Percentiles rank a stretch among this genome's conserved stretches.
phyloP scores from a whole-genome alignment of 2,113 vertebrate species.

The Stigmatopora argus region DNA sequence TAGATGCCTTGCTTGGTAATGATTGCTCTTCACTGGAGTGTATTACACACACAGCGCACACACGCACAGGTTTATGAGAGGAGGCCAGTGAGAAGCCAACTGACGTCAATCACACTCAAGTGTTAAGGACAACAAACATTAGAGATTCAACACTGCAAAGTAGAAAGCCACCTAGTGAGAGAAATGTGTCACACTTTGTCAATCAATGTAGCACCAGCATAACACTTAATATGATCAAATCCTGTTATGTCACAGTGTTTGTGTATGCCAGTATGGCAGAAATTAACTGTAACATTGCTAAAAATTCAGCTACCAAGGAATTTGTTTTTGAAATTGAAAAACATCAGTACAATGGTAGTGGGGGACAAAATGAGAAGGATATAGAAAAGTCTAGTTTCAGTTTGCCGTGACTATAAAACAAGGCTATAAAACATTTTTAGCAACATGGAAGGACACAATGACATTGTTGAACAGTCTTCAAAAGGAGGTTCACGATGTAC shows the following conservation, averaged over 20 bases:
- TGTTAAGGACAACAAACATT: conserved; percentile 58
- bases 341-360: neutral
- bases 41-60: conserved; percentile 28
- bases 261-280: conserved; percentile 2
- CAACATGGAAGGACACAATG: conserved; percentile 1
- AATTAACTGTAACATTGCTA: neutral
- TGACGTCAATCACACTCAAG: conserved; percentile 62
- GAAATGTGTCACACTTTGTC: conserved; percentile 3
- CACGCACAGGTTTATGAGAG: conserved; percentile 42
- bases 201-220: neutral
- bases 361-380: neutral
- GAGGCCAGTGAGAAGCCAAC: conserved; percentile 36
- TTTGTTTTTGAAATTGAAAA: conserved; percentile 1
- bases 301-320: neutral
- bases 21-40: conserved; percentile 23
- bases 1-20: conserved; percentile 28
- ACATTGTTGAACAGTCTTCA: neutral
- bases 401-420: neutral
- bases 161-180: conserved; percentile 8
- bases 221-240: conserved; percentile 1
- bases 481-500: neutral
- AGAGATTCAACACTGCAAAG: conserved; percentile 41
- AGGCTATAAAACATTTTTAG: neutral
- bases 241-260: conserved; percentile 5
- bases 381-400: neutral